A percentile compares a stretch with the other conserved stretches of the same genome.
Conservation (phyloP, 2,113 vertebrate genomes). For the Stigmatopora nigra region DNA sequence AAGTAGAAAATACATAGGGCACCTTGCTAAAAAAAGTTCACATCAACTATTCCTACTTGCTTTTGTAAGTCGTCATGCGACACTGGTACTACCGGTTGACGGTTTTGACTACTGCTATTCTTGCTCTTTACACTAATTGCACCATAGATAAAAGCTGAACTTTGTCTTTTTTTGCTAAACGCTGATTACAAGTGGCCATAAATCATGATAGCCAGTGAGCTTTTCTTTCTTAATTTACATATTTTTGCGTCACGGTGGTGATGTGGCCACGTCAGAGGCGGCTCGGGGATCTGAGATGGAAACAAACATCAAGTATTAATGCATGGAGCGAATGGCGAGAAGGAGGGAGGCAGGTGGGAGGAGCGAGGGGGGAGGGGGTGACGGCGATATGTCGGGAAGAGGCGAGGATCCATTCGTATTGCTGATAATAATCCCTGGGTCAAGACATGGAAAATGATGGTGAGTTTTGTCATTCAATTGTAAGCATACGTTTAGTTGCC, state of each 20-base stretch:
- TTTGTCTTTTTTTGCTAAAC: not conserved
- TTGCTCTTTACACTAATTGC: not conserved
- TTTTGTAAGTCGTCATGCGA: not conserved
- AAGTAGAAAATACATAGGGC: too few species aligned
- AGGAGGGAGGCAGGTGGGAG: not conserved
- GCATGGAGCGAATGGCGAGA: conserved; percentile 29
- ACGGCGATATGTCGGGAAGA: conserved; percentile 54
- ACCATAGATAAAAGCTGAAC: not conserved
- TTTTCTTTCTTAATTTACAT: not conserved
- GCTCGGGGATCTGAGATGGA: conserved; percentile 50
- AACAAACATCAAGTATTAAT: conserved; percentile 68
- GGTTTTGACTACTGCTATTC: not conserved
- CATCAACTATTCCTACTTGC: not conserved
- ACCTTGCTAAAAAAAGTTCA: not conserved
- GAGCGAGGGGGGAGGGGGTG: conserved; percentile 8
- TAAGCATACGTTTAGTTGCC: conserved; percentile 12
- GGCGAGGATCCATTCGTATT: conserved; percentile 56
- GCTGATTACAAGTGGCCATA: not conserved
- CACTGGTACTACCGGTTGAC: not conserved
- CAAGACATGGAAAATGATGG: conserved; percentile 74
- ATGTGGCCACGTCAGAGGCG: not conserved
- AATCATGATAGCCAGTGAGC: not conserved
- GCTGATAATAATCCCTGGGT: conserved; percentile 53
- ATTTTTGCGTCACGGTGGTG: conserved; percentile 15
- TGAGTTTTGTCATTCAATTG: conserved; percentile 50